Conservation (phyloP, 2,113 vertebrate genomes). For the Stomatorhinus ivindoensis region DNA sequence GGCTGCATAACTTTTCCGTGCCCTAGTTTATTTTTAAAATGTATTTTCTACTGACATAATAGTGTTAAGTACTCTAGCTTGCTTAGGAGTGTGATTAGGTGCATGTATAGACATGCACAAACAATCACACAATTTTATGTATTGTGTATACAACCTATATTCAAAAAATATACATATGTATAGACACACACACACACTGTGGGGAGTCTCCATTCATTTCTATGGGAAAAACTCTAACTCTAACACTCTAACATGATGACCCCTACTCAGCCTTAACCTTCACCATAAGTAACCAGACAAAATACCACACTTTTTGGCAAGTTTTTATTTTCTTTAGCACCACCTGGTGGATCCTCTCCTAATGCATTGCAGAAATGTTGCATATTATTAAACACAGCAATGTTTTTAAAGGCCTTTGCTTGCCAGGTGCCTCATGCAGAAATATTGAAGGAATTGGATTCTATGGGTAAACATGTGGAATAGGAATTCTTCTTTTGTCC, state of each 20-base stretch:
- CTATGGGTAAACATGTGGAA: neutral
- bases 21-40: neutral
- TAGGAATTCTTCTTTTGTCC: neutral
- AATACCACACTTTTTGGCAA: neutral
- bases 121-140: neutral
- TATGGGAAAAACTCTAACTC: too few relatives aligned
- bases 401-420: neutral
- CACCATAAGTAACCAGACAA: too few relatives aligned
- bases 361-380: neutral
- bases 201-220: too few relatives aligned
- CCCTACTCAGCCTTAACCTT: too few relatives aligned
- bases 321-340: neutral
- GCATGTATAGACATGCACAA: neutral
- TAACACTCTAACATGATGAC: too few relatives aligned
- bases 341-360: neutral
- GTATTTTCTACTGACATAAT: neutral
- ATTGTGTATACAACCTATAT: neutral
- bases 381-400: neutral
- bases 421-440: neutral
- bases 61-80: neutral
- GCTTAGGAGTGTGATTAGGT: neutral
- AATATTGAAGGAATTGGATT: neutral
- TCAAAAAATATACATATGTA: neutral
- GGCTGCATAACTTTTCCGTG: neutral
- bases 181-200: neutral